Base-by-base conservation (phyloP, 2,888 invertebrate genomes). In the Xanthia icteritia region DNA sequence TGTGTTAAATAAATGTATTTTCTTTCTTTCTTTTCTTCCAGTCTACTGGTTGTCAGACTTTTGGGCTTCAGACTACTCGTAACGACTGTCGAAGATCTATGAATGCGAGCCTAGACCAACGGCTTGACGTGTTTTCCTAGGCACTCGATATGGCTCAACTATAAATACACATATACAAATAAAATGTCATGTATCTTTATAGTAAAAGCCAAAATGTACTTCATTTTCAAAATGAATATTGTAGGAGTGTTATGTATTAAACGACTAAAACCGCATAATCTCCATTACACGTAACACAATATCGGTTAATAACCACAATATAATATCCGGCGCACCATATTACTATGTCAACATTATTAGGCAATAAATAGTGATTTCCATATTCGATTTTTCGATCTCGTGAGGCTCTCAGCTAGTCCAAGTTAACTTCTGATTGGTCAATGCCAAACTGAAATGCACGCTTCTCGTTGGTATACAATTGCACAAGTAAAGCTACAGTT, bases 221-320 rank as follows among this genome's bases (percentile, higher is more conserved):
- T 51, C 0, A 72, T 27, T 39, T 48, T 20, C 11, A 13, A 69
- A 69, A 42, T 58, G 4, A 5, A 1, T 20, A 42, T 23, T 54
- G 20, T 39, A 17, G 0, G 23, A 27, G 66, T 39, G 20, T 20
- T 4, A 42, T 13, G 8, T 42, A 56, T 13, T 31, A 31, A 27
- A 31, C 42, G 0, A 31, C 4, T 23, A 5, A 45, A 73, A 73
- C 71, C 31, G 27, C 73, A 70, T n/a, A 8, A 11, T 39, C 4
- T 54, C 27, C 11, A 68, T 68, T 23, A 27, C 23, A 17, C 4
- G 20, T 54, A 27, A 42, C n/a, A 42, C 4, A 54, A 23, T 68
- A 73, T 42, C 5, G 6, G 15, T 9, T 58, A 66, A 51, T 20
- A 54, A 73, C 42, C 70, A 42, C 71, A 69, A 31, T 8, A n/a